Base-by-base conservation (phyloP, 2,797 vertebrate species). In the Apodemus agrarius region DNA sequence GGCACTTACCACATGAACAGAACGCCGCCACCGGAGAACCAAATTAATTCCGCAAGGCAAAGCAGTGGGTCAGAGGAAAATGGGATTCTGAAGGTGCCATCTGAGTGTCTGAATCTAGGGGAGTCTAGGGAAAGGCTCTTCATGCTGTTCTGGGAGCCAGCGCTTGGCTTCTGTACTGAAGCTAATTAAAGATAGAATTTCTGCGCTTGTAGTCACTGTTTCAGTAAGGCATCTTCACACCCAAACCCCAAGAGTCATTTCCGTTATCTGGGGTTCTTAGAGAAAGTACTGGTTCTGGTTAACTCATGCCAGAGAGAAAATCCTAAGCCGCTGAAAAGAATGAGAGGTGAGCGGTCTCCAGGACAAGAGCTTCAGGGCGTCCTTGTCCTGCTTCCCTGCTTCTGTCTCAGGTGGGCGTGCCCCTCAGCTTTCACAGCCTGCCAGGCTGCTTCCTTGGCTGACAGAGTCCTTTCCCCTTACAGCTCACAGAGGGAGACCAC, bases 261-360 rank as follows among this genome's bases (percentile, higher is more conserved):
- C 78, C 89, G 26, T 90, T 86, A 72, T 81, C 54, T n/a, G 65
- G 65, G 40, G 19, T 74, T 72, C 63, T 86, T 91, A 90, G 54
- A 24, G 34, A 89, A 95, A 90, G 81, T 54, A 93, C 84, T 12
- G 24, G 26, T 87, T 93, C 72, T n/a, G 76, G 61, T 74, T 76
- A 82, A 63, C 6, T 46, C 76, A 90, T 0, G 43, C 57, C 82
- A 61, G 46, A 89, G 40, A 81, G 17, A 88, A 52, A 95, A 84
- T 40, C 34, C 83, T 43, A 91, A 93, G 6, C 21, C n/a, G 5
- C 13, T 59, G 74, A 21, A 82, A 94, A 72, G 57, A 29, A 10
- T 19, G 9, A 37, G 65, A 75, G 8, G 31, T 19, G 46, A 61
- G 19, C 67, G 59, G 72, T 34, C 79, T 59, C 61, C n/a, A 29